Evolutionary conservation across 1,140 invertebrate species (phyloP).

Genomic region (Anthonomus grandis): DNA sequence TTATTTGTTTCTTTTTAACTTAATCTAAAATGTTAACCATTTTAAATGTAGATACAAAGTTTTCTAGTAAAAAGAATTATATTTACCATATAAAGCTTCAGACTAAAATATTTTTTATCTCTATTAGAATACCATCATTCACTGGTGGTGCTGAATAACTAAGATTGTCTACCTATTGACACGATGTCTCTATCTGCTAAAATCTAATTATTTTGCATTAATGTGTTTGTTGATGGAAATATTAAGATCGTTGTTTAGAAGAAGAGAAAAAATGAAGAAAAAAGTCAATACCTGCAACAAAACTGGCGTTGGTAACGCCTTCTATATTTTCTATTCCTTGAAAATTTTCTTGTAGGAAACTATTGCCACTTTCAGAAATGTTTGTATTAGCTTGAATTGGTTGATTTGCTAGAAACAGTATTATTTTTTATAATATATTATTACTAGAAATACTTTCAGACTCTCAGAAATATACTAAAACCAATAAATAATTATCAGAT

Average conservation of each 20-base stretch:
- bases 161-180: not conserved
- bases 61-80: not conserved
- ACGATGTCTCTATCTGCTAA: not conserved
- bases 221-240: not conserved
- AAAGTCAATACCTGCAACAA: not conserved
- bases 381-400: too few relatives aligned
- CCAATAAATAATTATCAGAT: too few relatives aligned
- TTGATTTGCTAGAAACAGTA: too few relatives aligned
- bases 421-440: too few relatives aligned
- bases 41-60: not conserved
- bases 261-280: too few relatives aligned
- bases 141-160: slow-evolving; percentile 1
- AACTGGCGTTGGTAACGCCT: not conserved
- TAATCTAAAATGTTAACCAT: not conserved
- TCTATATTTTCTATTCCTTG: not conserved
- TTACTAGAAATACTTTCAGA: too few relatives aligned
- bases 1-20: not conserved
- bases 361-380: too few relatives aligned
- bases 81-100: not conserved
- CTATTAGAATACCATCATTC: slow-evolving; percentile 1
- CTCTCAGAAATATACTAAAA: too few relatives aligned
- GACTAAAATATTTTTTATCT: not conserved
- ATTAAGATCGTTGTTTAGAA: not conserved
- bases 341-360: slow-evolving; percentile 1
- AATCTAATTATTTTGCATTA: not conserved